These are phyloP conservation scores for Caenorhabditis sulstoni DNA, from an alignment of 2,888 invertebrate species.

Conservation along the genomic window DNA sequence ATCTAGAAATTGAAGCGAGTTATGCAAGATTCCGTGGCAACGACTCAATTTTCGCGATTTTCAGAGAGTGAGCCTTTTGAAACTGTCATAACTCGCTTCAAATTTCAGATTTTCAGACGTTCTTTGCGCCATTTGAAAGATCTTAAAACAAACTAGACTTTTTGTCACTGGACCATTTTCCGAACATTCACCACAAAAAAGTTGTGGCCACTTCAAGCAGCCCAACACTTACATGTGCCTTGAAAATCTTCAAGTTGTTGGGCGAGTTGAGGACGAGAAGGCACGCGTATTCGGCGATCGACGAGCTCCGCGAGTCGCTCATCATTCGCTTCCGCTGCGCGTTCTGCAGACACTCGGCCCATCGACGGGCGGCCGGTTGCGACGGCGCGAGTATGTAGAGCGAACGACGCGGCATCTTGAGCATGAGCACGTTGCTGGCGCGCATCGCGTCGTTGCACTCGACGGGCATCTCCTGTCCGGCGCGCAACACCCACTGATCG, in stretches of 20 bases:
- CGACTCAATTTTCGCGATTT: too few species aligned
- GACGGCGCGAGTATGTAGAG: conserved; percentile 64
- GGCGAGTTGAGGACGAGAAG: conserved; percentile 59
- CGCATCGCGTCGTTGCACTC: conserved; percentile 53
- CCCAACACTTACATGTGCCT: conserved; percentile 57
- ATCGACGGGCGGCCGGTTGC: conserved; percentile 54
- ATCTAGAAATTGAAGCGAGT: too few species aligned
- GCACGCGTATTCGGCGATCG: conserved; percentile 63
- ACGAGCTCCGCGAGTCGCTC: conserved; percentile 55
- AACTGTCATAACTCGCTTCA: too few species aligned
- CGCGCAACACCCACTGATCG: conserved; percentile 72
- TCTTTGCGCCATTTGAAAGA: too few species aligned
- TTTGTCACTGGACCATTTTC: too few species aligned
- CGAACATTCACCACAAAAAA: neutral
- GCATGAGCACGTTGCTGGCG: conserved; percentile 67
- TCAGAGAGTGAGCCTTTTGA: too few species aligned
- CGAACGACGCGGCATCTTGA: conserved; percentile 70
- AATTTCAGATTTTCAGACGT: too few species aligned
- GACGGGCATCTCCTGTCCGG: conserved; percentile 59
- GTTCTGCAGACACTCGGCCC: conserved; percentile 63
- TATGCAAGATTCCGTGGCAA: too few species aligned
- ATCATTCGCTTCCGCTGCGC: conserved; percentile 64
- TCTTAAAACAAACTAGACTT: neutral
- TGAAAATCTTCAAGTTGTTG: conserved; percentile 65
- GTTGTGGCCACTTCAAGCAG: too few species aligned